Percentiles rank a stretch among this genome's conserved stretches.
Evolutionary conservation across 2,888 invertebrate species (phyloP).

Genomic region (Schrankia costaestrigalis): DNA sequence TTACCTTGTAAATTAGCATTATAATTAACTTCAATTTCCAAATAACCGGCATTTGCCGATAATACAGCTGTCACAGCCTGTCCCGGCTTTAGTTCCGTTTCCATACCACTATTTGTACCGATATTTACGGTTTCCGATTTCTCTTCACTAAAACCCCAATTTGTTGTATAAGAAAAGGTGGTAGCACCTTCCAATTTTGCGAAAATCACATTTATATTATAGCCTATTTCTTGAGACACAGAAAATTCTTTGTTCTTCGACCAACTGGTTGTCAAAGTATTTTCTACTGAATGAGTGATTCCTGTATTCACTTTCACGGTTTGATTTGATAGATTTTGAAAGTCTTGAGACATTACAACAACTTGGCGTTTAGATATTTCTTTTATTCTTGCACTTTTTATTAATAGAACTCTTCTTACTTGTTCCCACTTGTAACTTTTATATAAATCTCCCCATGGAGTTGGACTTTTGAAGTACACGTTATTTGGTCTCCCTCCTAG

Average conservation of each 20-base stretch:
- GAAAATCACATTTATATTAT: slow-evolving; percentile 53
- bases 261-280: slow-evolving; percentile 57
- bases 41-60: slow-evolving; percentile 47
- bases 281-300: slow-evolving; percentile 58
- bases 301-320: slow-evolving; percentile 63
- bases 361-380: slow-evolving; percentile 35
- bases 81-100: slow-evolving; percentile 55
- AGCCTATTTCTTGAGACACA: slow-evolving; percentile 54
- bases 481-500: slow-evolving; percentile 45
- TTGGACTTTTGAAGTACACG: slow-evolving; percentile 55
- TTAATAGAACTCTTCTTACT: slow-evolving; percentile 41
- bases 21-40: slow-evolving; percentile 57
- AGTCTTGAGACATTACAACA: slow-evolving; percentile 50
- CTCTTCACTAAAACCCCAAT: slow-evolving; percentile 56
- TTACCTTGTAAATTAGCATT: slow-evolving; percentile 49
- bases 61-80: slow-evolving; percentile 55
- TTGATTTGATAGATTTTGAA: slow-evolving; percentile 52
- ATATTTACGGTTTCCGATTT: slow-evolving; percentile 51
- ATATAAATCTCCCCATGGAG: slow-evolving; percentile 67
- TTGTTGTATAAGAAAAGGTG: slow-evolving; percentile 49
- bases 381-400: slow-evolving; percentile 47
- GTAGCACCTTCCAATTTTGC: slow-evolving; percentile 49
- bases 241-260: slow-evolving; percentile 43
- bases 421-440: slow-evolving; percentile 26
- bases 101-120: slow-evolving; percentile 52